These are phyloP conservation scores for Cathartes aura DNA, from an alignment of 2,113 vertebrate genomes.

Conservation along the genomic window DNA sequence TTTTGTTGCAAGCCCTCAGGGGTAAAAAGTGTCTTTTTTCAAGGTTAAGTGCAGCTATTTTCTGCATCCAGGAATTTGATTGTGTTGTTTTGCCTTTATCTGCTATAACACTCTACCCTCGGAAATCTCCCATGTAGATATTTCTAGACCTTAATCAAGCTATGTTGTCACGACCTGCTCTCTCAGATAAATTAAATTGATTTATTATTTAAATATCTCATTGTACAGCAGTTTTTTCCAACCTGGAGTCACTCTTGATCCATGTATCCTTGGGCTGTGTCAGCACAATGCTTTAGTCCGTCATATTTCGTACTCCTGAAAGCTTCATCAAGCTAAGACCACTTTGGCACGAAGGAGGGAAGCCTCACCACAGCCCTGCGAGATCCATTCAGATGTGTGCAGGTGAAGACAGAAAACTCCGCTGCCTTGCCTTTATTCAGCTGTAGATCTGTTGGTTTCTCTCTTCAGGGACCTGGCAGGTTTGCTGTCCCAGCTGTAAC, in stretches of 20 bases:
- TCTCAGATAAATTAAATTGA: neutral
- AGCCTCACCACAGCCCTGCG: fast-evolving
- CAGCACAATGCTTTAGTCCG: neutral
- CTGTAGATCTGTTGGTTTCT: neutral
- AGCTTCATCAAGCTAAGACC: neutral
- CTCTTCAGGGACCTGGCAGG: fast-evolving
- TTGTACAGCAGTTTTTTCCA: neutral
- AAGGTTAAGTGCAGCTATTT: neutral
- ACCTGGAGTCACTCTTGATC: neutral
- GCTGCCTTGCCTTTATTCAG: neutral
- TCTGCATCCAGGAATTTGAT: neutral
- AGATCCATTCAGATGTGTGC: neutral
- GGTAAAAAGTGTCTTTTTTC: neutral
- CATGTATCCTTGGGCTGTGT: neutral
- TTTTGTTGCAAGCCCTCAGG: neutral
- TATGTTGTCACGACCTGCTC: neutral
- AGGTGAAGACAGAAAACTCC: neutral
- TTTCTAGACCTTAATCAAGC: neutral
- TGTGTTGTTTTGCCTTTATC: neutral
- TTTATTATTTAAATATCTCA: neutral
- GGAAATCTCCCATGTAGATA: neutral
- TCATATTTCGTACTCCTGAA: neutral
- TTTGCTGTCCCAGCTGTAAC: neutral
- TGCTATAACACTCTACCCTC: neutral
- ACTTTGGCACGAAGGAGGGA: neutral